Evolutionary conservation across 2,888 invertebrate genomes (phyloP), one percentile per base, ranked within the genome.

Genomic region (Sinelater perroti): DNA sequence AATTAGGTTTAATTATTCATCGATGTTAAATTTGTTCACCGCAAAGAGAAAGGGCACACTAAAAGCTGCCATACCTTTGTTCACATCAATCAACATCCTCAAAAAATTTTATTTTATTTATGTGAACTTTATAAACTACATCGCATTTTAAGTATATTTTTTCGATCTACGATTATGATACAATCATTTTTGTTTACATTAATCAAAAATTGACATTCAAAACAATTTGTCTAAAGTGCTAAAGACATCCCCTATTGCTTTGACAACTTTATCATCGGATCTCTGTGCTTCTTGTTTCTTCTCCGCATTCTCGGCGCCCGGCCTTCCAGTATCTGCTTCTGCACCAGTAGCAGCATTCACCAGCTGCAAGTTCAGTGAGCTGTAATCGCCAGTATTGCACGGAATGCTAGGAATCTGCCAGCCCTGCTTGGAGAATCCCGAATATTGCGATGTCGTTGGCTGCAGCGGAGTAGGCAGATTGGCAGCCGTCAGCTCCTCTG

Each of bases 321-420:
- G n/a, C 13, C n/a, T 21, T 7, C 7, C 6, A 14, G 21, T 14
- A 24, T 28, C 38, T 11, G 16, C 11, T n/a, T 20, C 30, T 7
- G 8, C 24, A 38, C 31, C n/a, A n/a, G 3, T 11, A 17, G 20
- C 20, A n/a, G 33, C 18, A 10, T 24, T 8, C 17, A 18, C 13
- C n/a, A 16, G 10, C 13, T 28, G 24, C 1, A 31, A 5, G 14
- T 46, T 46, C 10, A 55, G 18, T 1, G 78, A 78, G 66, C 73
- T 77, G 46, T 75, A 79, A 69, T 86, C 85, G 11, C 86, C 87
- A 0, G 86, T 86, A 61, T 81, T 84, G 69, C 87, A 87, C 2
- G 86, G 85, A 71, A 87, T 87, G 55, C 83, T 85, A 10, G 86
- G 86, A 70, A 87, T 87, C 67, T 83, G 82, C 53, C 82, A 83